Base-by-base conservation (phyloP, 2,888 invertebrate genomes). In the Periphyllus acericola region DNA sequence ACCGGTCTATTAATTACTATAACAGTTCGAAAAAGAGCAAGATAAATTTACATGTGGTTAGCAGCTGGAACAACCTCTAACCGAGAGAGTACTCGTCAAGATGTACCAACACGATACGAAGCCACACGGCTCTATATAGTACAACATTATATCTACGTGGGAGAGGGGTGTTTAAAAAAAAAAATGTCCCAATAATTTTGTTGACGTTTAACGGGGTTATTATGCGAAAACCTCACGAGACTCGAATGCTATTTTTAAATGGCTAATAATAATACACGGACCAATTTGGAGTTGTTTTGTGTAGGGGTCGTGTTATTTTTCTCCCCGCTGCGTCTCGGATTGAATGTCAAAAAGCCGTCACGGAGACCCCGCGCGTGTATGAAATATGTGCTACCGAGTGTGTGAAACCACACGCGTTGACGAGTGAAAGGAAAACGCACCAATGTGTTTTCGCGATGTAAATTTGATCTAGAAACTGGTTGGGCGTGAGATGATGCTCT, bases 1-100 rank as follows among this genome's bases (percentile, higher is more conserved):
- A 85, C 84, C 84, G 84, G 78, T 85, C 76, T 76, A 68, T 76
- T 85, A 85, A 68, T 85, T 78, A 85, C 68, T 76, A 40, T 34
- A 46, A 76, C 40, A 40, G 75, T 76, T 46, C 52, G 68, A 71
- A 78, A 52, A 32, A 25, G 40, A 40, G 75, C 36, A 36, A 68
- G 40, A 40, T 85, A 85, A 85, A 86, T 79, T 34, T 68, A 36
- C 78, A 86, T 72, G 60, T 86, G 86, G 80, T 40, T 8, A 74
- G 40, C 86, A 80, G 80, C 86, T 11, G 75, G 76, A 32, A 46
- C 46, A 34, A 55, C 40, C 86, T 40, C 86, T 74, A 60, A 60
- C 86, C 79, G 86, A 86, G 86, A 74, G 83, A 34, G 75, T 60
- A 32, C 19, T 60, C 66, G 66, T 76, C 83, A 74, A 60, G 74